Evolutionary conservation across 2,797 vertebrate species (phyloP).

Genomic region (Karalla daura): DNA sequence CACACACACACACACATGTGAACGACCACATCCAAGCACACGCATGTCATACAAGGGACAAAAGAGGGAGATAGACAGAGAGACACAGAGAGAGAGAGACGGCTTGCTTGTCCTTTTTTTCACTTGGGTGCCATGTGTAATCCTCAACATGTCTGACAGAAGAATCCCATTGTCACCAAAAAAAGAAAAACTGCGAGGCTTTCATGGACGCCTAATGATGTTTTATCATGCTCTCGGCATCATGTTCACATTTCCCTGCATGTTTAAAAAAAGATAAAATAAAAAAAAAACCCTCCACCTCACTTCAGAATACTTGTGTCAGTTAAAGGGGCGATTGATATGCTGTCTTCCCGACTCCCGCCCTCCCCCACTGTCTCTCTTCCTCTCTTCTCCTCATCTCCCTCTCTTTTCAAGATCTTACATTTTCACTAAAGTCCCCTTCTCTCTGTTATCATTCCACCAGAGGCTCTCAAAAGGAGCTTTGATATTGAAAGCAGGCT

Average conservation of each 20-base stretch:
- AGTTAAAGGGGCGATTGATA: slow-evolving; percentile 79
- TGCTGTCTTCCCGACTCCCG: slow-evolving; percentile 50
- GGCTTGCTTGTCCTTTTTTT: slow-evolving; percentile 28
- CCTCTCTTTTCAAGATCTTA: slow-evolving; percentile 79
- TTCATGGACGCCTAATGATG: slow-evolving; percentile 72
- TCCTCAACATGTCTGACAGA: slow-evolving; percentile 67
- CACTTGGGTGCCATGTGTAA: slow-evolving; percentile 50
- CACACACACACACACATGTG: neutral
- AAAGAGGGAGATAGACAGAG: slow-evolving; percentile 11
- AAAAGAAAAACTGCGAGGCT: slow-evolving; percentile 53
- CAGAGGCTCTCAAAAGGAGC: slow-evolving; percentile 80
- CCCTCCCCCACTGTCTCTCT: slow-evolving; percentile 50
- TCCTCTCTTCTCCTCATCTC: slow-evolving; percentile 58
- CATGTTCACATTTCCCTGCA: slow-evolving; percentile 64
- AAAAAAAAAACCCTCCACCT: slow-evolving; percentile 19
- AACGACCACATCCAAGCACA: neutral
- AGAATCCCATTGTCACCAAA: slow-evolving; percentile 58
- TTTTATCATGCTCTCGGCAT: slow-evolving; percentile 69
- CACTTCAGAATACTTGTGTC: slow-evolving; percentile 74
- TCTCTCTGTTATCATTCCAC: slow-evolving; percentile 81
- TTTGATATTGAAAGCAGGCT: slow-evolving; percentile 86
- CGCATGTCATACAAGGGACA: slow-evolving; percentile 30
- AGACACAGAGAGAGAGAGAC: slow-evolving; percentile 23
- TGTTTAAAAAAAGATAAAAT: slow-evolving; percentile 57
- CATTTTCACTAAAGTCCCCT: slow-evolving; percentile 81